A percentile compares a stretch with the other conserved stretches of the same genome.
These are phyloP conservation scores for Alcedo atthis DNA, from an alignment of 2,797 vertebrate genomes.

Conservation along the genomic window DNA sequence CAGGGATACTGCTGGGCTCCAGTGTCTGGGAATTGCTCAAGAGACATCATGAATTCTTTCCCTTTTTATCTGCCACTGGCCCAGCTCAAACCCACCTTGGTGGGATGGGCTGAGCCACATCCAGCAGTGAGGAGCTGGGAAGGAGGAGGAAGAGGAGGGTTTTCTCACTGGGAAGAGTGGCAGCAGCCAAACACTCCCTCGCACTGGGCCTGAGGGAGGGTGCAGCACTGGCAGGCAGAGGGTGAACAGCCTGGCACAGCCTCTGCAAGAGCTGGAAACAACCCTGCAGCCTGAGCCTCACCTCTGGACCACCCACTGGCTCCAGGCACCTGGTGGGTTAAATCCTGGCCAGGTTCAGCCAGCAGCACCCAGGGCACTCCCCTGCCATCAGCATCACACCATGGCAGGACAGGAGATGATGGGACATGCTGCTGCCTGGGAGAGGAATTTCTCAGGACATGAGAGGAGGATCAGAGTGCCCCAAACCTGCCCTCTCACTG, in stretches of 20 bases:
- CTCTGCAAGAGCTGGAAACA: neutral
- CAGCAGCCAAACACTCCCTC: neutral
- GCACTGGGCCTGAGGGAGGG: too few species aligned
- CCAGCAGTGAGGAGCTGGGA: neutral
- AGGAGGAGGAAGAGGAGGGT: neutral
- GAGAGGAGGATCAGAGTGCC: neutral
- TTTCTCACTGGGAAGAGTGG: neutral
- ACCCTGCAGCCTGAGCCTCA: neutral
- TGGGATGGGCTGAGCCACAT: accelerated
- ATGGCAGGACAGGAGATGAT: accelerated
- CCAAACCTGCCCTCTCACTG: neutral
- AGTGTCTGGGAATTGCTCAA: too few species aligned
- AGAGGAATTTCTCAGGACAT: neutral
- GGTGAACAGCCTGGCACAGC: accelerated
- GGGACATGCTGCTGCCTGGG: accelerated
- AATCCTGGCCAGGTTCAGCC: neutral
- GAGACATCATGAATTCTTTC: accelerated
- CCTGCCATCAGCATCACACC: neutral
- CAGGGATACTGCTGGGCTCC: accelerated
- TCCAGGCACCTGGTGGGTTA: neutral
- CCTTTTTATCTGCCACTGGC: neutral
- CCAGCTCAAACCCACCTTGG: neutral
- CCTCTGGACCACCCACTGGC: neutral
- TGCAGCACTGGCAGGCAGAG: accelerated
- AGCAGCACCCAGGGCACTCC: accelerated